Percentiles rank a stretch among this genome's conserved stretches.
Evolutionary conservation across 2,113 vertebrate species (phyloP).

Genomic region (Sapajus apella): DNA sequence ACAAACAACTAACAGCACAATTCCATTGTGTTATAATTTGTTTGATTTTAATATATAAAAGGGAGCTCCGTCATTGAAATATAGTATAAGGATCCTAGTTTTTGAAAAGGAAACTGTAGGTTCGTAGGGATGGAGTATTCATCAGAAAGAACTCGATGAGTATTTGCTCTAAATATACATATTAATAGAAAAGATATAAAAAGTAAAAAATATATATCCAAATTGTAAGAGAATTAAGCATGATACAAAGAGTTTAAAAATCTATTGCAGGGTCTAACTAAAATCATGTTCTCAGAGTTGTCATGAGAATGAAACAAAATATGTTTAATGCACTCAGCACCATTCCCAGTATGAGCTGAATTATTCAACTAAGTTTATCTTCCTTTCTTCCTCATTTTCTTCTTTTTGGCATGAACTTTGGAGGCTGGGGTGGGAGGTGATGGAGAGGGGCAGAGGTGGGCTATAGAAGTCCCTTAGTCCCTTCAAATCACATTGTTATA

Average conservation of each 20-base stretch:
- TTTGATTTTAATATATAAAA: constrained; percentile 71
- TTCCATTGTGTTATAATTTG: constrained; percentile 68
- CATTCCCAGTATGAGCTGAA: not conserved
- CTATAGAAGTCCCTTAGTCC: not conserved
- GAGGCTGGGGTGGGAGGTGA: not conserved
- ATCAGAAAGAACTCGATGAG: constrained; percentile 32
- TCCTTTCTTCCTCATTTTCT: not conserved
- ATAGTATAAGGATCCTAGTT: constrained; percentile 51
- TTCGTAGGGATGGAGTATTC: constrained; percentile 36
- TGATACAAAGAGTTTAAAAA: not conserved
- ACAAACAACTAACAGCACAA: not conserved
- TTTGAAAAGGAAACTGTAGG: constrained; percentile 73
- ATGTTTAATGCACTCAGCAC: not conserved
- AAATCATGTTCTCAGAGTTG: not conserved
- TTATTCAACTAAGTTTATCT: not conserved
- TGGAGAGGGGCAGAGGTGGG: not conserved
- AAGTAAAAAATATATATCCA: constrained; percentile 9
- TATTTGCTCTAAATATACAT: constrained; percentile 65
- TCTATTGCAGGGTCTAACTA: not conserved
- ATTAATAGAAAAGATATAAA: constrained; percentile 29
- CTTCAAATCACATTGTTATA: not conserved
- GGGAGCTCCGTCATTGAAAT: constrained; percentile 58
- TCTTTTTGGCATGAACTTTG: not conserved
- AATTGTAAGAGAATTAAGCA: not conserved
- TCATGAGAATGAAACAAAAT: not conserved